Evolutionary conservation across 2,113 vertebrate species (phyloP).

Genomic region (Alaudala cheleensis): DNA sequence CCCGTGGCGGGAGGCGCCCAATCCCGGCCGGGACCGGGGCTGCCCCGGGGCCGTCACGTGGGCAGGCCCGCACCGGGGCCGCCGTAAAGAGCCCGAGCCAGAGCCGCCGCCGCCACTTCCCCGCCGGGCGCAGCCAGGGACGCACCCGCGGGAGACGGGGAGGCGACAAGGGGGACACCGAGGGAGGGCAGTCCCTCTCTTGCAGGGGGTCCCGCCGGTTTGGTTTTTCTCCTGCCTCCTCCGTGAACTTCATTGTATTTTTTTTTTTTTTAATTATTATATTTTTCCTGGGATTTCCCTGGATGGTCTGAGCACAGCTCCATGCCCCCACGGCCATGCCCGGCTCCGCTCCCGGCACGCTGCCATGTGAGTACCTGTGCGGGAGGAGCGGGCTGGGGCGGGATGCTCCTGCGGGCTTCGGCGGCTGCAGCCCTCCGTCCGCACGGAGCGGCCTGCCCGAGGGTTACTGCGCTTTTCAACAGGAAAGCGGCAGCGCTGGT

Average conservation of each 20-base stretch:
- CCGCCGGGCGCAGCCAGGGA: constrained; percentile 75
- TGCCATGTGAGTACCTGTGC: constrained; percentile 46
- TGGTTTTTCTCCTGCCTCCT: neutral
- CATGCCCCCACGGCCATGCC: neutral
- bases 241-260: neutral
- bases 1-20: constrained; percentile 15
- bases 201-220: neutral
- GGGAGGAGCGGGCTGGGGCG: neutral
- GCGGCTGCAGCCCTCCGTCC: neutral
- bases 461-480: neutral
- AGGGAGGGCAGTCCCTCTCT: neutral
- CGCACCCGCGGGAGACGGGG: constrained; percentile 27
- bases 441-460: neutral
- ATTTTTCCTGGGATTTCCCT: neutral
- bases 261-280: neutral
- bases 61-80: constrained; percentile 62
- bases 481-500: neutral
- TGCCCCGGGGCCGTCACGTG: constrained; percentile 80
- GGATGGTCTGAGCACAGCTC: neutral
- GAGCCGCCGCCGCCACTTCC: constrained; percentile 60
- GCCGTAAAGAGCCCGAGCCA: constrained; percentile 71
- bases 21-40: constrained; percentile 34
- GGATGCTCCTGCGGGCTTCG: neutral
- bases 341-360: neutral
- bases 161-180: neutral